A percentile compares a stretch with the other conserved stretches of the same genome.
Evolutionary conservation across 2,113 vertebrate genomes (phyloP).

Genomic region (Brienomyrus brachyistius): DNA sequence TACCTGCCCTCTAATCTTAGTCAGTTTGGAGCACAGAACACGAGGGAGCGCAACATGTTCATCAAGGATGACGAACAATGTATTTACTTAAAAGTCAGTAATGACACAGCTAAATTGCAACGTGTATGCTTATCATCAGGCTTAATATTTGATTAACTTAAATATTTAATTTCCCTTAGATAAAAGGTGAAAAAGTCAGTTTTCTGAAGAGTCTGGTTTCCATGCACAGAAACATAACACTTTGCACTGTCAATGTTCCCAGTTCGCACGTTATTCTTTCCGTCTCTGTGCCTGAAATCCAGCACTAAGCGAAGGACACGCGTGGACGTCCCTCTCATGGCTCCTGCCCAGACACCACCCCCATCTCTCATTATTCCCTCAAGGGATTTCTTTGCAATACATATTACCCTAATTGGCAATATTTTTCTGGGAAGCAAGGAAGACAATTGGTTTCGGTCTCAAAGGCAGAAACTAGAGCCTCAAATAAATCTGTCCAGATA

Average conservation of each 20-base stretch:
- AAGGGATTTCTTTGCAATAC: slow-evolving; percentile 33
- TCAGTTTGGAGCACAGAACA: slow-evolving; percentile 54
- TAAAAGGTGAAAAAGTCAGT: background rate
- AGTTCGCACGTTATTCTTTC: slow-evolving; percentile 31
- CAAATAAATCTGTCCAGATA: slow-evolving; percentile 25
- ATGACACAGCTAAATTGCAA: background rate
- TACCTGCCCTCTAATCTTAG: slow-evolving; percentile 45
- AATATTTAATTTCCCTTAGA: background rate
- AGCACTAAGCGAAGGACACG: slow-evolving; percentile 39
- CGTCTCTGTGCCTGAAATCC: slow-evolving; percentile 35
- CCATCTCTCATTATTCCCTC: background rate
- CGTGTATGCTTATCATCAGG: background rate
- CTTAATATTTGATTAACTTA: slow-evolving; percentile 6
- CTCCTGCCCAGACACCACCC: background rate
- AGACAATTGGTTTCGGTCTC: slow-evolving; percentile 11
- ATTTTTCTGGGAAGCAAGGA: slow-evolving; percentile 32
- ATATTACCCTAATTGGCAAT: slow-evolving; percentile 33
- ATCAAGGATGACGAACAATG: slow-evolving; percentile 53
- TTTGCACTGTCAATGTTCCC: slow-evolving; percentile 28
- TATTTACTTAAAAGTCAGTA: slow-evolving; percentile 17
- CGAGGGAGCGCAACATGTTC: slow-evolving; percentile 32
- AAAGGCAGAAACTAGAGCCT: slow-evolving; percentile 31
- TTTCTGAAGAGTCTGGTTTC: background rate
- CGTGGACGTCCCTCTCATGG: slow-evolving; percentile 30
- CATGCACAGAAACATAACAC: background rate